A percentile compares a stretch with the other conserved stretches of the same genome.
These are phyloP conservation scores for Rhynchomys soricoides DNA, from an alignment of 2,113 vertebrate species.

Conservation along the genomic window DNA sequence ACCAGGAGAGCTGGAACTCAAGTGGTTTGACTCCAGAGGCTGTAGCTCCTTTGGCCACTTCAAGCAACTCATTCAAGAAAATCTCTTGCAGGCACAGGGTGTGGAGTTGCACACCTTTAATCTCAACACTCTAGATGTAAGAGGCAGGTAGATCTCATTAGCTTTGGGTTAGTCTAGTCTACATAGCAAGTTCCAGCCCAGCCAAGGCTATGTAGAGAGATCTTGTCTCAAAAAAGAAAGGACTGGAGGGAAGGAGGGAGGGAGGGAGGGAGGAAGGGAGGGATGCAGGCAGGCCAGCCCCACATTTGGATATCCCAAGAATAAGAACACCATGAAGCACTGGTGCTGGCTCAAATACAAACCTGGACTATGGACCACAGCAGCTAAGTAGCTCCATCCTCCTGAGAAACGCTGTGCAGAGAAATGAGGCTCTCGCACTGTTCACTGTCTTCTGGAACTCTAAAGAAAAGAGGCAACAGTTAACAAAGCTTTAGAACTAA, in stretches of 20 bases:
- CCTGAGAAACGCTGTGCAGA: conserved; percentile 90
- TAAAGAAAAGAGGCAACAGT: conserved; percentile 72
- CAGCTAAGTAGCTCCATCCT: conserved; percentile 86
- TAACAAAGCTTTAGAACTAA: neutral
- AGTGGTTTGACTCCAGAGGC: neutral
- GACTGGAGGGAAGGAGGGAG: rapidly evolving
- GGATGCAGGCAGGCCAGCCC: rapidly evolving
- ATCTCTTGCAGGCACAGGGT: neutral
- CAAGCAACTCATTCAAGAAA: conserved; percentile 48
- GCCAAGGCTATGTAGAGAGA: neutral
- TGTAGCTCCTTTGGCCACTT: neutral
- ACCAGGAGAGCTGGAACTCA: neutral
- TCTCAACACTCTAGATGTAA: neutral
- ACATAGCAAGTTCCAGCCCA: neutral
- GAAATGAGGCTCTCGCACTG: conserved; percentile 97
- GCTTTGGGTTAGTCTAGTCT: neutral
- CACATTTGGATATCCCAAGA: neutral
- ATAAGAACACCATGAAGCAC: neutral
- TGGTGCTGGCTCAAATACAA: conserved; percentile 41
- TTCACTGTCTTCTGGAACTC: conserved; percentile 93
- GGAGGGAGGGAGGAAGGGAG: neutral
- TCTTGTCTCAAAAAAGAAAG: neutral
- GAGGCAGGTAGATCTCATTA: neutral
- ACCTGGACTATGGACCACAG: conserved; percentile 68
- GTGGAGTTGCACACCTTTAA: neutral